phyloP scores from a whole-genome alignment of 2,888 invertebrate species.

The Nomada flava region DNA sequence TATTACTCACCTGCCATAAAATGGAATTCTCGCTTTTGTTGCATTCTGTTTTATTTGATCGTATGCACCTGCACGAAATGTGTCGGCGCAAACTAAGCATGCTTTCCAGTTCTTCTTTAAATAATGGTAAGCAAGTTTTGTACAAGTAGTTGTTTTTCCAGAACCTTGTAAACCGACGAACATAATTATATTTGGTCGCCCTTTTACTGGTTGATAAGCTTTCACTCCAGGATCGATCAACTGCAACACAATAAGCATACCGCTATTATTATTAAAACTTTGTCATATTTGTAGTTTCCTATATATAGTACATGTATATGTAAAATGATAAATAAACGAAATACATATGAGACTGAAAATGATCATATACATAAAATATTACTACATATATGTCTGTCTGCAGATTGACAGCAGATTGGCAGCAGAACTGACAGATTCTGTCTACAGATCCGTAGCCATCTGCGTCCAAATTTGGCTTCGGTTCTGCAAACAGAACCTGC shows the following conservation, averaged over 20 bases:
- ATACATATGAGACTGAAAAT: too few species aligned
- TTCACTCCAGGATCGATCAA: conserved; percentile 98
- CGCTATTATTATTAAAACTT: conserved; percentile 3
- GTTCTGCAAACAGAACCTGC: too few species aligned
- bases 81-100: conserved; percentile 99
- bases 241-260: conserved; percentile 44
- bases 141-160: conserved; percentile 99
- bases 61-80: conserved; percentile 99
- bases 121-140: conserved; percentile 99
- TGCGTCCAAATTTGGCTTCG: too few species aligned
- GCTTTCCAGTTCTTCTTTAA: conserved; percentile 99
- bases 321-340: too few species aligned
- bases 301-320: too few species aligned
- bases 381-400: too few species aligned
- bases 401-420: too few species aligned
- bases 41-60: conserved; percentile 99
- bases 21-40: conserved; percentile 99
- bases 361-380: too few species aligned
- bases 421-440: too few species aligned
- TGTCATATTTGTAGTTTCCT: too few species aligned
- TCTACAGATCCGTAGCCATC: too few species aligned
- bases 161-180: conserved; percentile 99
- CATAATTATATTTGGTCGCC: conserved; percentile 98
- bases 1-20: conserved; percentile 94
- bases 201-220: conserved; percentile 97